These are phyloP conservation scores for Eulemur macaco DNA, from an alignment of 2,113 vertebrate species.

Conservation along the genomic window DNA sequence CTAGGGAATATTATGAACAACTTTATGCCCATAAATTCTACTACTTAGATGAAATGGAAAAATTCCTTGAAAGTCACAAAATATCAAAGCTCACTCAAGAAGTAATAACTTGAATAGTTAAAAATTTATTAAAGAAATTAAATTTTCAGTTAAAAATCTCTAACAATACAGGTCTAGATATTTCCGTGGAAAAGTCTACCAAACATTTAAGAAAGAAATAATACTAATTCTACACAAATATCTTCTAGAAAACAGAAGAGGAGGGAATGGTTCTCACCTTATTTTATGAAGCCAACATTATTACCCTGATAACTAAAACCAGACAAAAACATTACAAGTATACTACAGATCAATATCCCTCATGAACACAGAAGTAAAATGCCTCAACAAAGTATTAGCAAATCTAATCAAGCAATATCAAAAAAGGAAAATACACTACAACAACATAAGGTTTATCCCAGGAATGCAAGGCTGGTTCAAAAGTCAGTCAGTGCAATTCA, in stretches of 20 bases:
- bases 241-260: background rate
- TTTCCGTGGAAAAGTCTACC: background rate
- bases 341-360: background rate
- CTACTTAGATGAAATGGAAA: background rate
- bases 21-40: background rate
- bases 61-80: slow-evolving; percentile 1
- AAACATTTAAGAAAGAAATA: slow-evolving; percentile 13
- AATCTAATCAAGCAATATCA: background rate
- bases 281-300: background rate
- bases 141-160: background rate
- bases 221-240: background rate
- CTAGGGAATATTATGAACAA: background rate
- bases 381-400: background rate
- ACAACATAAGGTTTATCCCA: background rate
- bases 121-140: slow-evolving; percentile 9
- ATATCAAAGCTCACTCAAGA: background rate
- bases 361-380: background rate
- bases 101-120: background rate
- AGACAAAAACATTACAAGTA: background rate
- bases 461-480: background rate
- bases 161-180: background rate
- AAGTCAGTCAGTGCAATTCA: background rate
- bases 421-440: background rate
- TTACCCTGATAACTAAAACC: background rate
- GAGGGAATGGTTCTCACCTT: background rate